Evolutionary conservation across 2,113 vertebrate genomes (phyloP).

Genomic region (Anguilla rostrata): DNA sequence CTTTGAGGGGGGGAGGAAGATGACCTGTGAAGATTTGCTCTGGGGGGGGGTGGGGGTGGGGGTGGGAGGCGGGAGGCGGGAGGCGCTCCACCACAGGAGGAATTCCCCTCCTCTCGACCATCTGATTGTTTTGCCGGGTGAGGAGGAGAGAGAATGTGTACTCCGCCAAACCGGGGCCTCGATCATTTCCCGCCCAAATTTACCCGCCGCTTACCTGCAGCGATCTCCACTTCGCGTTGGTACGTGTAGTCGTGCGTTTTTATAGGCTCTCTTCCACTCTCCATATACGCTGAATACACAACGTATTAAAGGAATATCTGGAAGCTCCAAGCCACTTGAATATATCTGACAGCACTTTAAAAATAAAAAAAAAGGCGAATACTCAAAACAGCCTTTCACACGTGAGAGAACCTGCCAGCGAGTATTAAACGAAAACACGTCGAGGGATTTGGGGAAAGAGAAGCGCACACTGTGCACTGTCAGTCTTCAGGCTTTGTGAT

Average conservation of each 20-base stretch:
- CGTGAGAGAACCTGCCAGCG: neutral
- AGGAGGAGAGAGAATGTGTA: neutral
- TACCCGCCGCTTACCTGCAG: neutral
- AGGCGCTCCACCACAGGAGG: conserved; percentile 1
- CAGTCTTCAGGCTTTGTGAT: conserved; percentile 26
- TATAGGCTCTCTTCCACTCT: conserved; percentile 27
- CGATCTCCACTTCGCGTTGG: neutral
- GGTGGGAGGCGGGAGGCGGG: no score
- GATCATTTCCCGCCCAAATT: conserved; percentile 13
- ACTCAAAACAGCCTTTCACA: conserved; percentile 22
- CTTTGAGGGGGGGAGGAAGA: no score
- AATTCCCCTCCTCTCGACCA: neutral
- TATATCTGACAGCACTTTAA: conserved; percentile 40
- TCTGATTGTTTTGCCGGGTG: neutral
- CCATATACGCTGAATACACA: conserved; percentile 21
- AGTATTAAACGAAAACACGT: conserved; percentile 20
- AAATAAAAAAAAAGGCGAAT: conserved; percentile 31
- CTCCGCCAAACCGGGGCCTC: neutral
- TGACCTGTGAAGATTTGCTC: no score
- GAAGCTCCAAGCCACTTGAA: conserved; percentile 24
- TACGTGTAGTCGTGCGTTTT: neutral
- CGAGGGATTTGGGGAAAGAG: conserved; percentile 10
- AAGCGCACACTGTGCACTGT: neutral
- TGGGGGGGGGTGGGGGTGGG: no score
- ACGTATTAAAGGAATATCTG: conserved; percentile 33